Conservation (phyloP, 2,888 invertebrate genomes). For the Microchrysa polita region DNA sequence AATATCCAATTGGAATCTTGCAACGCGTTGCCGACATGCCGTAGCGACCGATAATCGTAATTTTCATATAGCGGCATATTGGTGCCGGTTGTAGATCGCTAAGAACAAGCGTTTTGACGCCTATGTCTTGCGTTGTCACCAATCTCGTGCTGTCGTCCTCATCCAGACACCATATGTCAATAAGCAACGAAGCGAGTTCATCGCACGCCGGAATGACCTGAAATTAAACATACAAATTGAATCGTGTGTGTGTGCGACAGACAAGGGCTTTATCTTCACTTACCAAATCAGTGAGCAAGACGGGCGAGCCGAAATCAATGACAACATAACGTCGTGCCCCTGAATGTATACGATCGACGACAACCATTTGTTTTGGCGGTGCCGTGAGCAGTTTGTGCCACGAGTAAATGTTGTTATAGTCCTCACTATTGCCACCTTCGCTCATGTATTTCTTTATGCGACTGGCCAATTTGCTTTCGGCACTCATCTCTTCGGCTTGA, state of each 20-base stretch:
- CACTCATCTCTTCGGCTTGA: conserved; percentile 46
- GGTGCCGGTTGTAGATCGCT: conserved; percentile 92
- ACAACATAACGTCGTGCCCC: conserved; percentile 92
- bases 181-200: conserved; percentile 83
- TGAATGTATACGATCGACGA: conserved; percentile 93
- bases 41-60: conserved; percentile 90
- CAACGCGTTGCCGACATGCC: conserved; percentile 91
- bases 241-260: neutral
- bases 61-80: conserved; percentile 88
- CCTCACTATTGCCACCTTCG: conserved; percentile 52
- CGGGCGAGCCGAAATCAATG: conserved; percentile 88
- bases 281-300: conserved; percentile 85
- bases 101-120: conserved; percentile 83
- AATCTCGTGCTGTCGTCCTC: conserved; percentile 90
- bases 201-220: conserved; percentile 80
- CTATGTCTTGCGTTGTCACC: conserved; percentile 87
- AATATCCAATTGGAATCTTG: conserved; percentile 91
- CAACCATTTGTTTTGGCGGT: conserved; percentile 85
- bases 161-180: conserved; percentile 89
- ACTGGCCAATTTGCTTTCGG: conserved; percentile 51
- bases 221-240: conserved; percentile 1
- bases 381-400: conserved; percentile 82
- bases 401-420: conserved; percentile 65
- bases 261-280: conserved; percentile 51
- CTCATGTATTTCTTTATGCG: conserved; percentile 54